Base-by-base conservation (phyloP, 2,113 vertebrate genomes). In the Podarcis raffonei region DNA sequence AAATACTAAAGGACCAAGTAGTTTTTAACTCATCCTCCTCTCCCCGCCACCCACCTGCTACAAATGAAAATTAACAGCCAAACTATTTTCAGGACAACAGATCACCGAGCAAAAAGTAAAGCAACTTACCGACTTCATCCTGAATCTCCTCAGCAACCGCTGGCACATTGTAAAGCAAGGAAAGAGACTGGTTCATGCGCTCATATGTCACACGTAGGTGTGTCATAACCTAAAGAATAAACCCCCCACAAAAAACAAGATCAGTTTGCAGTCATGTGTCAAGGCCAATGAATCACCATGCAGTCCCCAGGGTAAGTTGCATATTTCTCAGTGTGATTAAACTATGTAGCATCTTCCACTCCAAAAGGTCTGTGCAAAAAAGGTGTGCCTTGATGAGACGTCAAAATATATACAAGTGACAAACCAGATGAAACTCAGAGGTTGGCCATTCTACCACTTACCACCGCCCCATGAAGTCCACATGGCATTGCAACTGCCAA, bases 171-270 rank as follows among this genome's bases (percentile, higher is more conserved):
- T 99, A 99, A 83, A 99, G 98, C 88, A 99, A 97, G 16, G 98
- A 98, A 83, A 99, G 98, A 90, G 98, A 99, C 96, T 99, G 99
- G 96, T 99, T 99, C 99, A 99, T 99, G 77, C 99, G 97, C 91
- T 99, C 99, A 37, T 99, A 99, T 79, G 99, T 99, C 91, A 99
- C 98, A 65, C 98, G 98, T 92, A 99, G 98, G 95, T 99, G 99
- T 59, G 99, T 99, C 97, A 99, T 97, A 66, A 99, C 99, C 99
- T 99, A 48, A 0, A 48, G 32, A 27, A 20, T 37, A 94, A 3
- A 83, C 22, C 39, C 39, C 42, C 42, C 42, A 30, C 53, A 72
- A 94, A 90, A 2, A 88, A 42, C 92, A 90, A 23, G 15, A 93
- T 87, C 90, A 4, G 7, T 90, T 39, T 89, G 75, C 7, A 89